Conservation (phyloP, 2,888 invertebrate species). For the Cremastobaeus sp. region DNA sequence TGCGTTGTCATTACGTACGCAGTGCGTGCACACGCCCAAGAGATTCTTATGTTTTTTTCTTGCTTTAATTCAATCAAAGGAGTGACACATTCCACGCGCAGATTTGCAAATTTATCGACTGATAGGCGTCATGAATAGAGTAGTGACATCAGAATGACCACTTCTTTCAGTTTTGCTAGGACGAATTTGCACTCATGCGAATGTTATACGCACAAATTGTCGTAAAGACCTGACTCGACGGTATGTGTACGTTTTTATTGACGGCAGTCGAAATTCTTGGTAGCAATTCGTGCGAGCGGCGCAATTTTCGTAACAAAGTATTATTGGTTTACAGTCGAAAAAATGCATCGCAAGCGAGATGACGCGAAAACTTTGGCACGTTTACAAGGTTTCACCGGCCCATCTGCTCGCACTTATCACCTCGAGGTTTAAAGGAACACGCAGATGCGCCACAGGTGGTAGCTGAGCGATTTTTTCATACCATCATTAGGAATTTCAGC, state of each 20-base stretch:
- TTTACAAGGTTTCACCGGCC: conserved; percentile 68
- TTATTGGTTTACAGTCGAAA: conserved; percentile 30
- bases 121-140: conserved; percentile 3
- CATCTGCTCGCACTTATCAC: conserved; percentile 67
- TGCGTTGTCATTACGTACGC: conserved; percentile 33
- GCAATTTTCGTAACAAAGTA: conserved; percentile 16
- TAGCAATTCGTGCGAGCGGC: background rate
- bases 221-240: background rate
- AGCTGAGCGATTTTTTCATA: conserved; percentile 36
- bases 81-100: conserved; percentile 33
- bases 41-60: conserved; percentile 22
- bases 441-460: conserved; percentile 61
- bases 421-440: conserved; percentile 42
- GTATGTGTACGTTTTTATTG: background rate
- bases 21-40: conserved; percentile 12
- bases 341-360: conserved; percentile 29
- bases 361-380: conserved; percentile 28
- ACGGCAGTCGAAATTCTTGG: background rate
- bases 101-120: conserved; percentile 11
- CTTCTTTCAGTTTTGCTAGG: background rate
- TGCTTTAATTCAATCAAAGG: conserved; percentile 20
- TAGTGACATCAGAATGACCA: conserved; percentile 17
- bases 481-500: conserved; percentile 27
- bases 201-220: background rate
- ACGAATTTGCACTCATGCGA: too few species aligned